phyloP scores from a whole-genome alignment of 1,140 invertebrate genomes.

The Magallana ariakensis region DNA sequence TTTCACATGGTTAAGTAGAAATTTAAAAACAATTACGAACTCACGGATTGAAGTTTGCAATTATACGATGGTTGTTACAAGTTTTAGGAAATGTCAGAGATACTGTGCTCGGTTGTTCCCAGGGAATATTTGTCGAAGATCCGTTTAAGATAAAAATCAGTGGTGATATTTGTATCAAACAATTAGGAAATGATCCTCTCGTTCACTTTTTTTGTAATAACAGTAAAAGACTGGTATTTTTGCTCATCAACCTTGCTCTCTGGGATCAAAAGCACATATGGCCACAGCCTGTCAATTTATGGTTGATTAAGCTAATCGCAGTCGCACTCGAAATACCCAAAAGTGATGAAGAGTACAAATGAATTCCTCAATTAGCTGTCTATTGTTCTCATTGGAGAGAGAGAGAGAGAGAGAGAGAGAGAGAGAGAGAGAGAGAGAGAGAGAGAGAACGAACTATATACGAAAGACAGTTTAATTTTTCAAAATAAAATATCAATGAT shows the following conservation, averaged over 20 bases:
- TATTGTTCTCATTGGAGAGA: too few species aligned
- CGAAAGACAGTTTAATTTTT: too few species aligned
- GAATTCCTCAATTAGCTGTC: too few species aligned
- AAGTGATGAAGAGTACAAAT: too few species aligned
- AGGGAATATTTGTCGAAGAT: background rate
- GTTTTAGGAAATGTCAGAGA: background rate
- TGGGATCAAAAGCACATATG: background rate
- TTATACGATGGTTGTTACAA: background rate
- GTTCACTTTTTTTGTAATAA: background rate
- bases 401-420: too few species aligned
- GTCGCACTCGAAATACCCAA: too few species aligned
- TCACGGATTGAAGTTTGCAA: background rate
- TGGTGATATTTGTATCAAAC: background rate
- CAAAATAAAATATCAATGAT: too few species aligned
- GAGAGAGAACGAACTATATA: too few species aligned
- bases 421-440: too few species aligned
- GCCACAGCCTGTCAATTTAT: background rate
- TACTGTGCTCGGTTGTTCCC: background rate
- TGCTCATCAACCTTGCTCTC: background rate
- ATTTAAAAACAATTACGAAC: slow-evolving; percentile 26
- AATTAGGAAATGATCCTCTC: background rate
- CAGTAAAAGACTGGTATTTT: background rate
- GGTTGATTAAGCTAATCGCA: background rate
- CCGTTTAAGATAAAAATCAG: background rate
- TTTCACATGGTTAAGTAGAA: background rate